Evolutionary conservation across 2,113 vertebrate genomes (phyloP), one percentile per base, ranked within the genome.

Genomic region (Chunga burmeisteri): DNA sequence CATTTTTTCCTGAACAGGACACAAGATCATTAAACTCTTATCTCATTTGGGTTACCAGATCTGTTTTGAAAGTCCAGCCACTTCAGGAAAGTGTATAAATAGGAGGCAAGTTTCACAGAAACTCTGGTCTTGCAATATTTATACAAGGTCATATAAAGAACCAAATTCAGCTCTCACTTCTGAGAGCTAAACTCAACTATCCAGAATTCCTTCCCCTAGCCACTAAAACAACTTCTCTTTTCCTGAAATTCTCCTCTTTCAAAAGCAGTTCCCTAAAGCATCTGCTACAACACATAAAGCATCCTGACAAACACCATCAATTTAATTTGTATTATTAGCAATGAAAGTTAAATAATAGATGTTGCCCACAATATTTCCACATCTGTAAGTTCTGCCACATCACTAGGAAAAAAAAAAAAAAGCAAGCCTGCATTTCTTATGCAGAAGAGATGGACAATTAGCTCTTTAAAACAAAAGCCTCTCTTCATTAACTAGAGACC

Each of bases 261-360:
- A 66, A 75, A 92, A 88, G 65, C 56, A 26, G 42, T 16, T 89
- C 93, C 91, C 88, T 44, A 75, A 91, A 80, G 89, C 96, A 82
- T 44, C 49, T 70, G 29, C 78, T 68, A 52, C 73, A 78, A 95
- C 58, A 50, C 72, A 89, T 85, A 94, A 88, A 94, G 67, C 78
- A 90, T 62, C 62, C 62, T 74, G 78, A 96, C 87, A 96, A 97
- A 96, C 5, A 8, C 58, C 81, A 94, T 93, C 90, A 91, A 90
- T 95, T 96, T 94, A 73, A 96, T 92, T 88, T 74, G 71, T 94
- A 94, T 88, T 91, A 88, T 88, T 88, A 50, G 50, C 44, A 89
- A 94, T 80, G 67, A 71, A 94, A 95, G 81, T 71, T 95, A 91
- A 96, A 96, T 96, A 95, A 96, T 93, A 94, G 84, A 94, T 93